Evolutionary conservation across 2,888 invertebrate species (phyloP).

Genomic region (Rotaria magnacalcarata): DNA sequence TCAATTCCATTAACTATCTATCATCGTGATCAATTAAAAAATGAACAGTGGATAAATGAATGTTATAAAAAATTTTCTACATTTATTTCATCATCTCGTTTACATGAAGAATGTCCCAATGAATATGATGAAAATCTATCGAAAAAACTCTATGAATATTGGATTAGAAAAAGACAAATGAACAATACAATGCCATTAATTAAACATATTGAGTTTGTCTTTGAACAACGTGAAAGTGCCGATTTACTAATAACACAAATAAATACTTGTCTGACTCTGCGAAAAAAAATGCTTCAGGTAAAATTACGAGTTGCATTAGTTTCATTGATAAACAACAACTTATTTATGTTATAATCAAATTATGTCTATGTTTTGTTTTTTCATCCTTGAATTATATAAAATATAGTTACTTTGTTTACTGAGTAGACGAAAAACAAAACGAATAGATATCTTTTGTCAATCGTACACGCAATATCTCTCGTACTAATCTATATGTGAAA

Average conservation of each 20-base stretch:
- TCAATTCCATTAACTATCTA: not conserved
- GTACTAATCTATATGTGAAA: too few species aligned
- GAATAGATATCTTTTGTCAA: too few species aligned
- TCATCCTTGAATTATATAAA: too few species aligned
- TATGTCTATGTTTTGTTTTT: too few species aligned
- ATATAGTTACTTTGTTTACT: too few species aligned
- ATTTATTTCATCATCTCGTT: not conserved
- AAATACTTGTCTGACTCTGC: not conserved
- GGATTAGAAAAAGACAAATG: not conserved
- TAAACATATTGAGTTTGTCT: slow-evolving; percentile 14
- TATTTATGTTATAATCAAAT: too few species aligned
- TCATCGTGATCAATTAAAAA: slow-evolving; percentile 11
- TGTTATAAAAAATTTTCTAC: not conserved
- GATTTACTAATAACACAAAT: not conserved
- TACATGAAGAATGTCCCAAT: slow-evolving; percentile 13
- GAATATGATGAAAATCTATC: slow-evolving; percentile 8
- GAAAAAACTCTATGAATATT: slow-evolving; percentile 5
- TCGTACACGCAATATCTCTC: too few species aligned
- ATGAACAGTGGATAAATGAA: not conserved
- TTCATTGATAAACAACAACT: too few species aligned
- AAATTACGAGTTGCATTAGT: too few species aligned
- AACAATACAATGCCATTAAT: slow-evolving; percentile 2
- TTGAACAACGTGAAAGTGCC: slow-evolving; percentile 24
- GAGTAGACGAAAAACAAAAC: too few species aligned
- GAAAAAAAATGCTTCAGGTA: not conserved